Percentiles rank a stretch among this genome's conserved stretches.
phyloP scores from a whole-genome alignment of 30 jellyfish, hydroid and myxozoan species.

The Sanderia malayensis region DNA sequence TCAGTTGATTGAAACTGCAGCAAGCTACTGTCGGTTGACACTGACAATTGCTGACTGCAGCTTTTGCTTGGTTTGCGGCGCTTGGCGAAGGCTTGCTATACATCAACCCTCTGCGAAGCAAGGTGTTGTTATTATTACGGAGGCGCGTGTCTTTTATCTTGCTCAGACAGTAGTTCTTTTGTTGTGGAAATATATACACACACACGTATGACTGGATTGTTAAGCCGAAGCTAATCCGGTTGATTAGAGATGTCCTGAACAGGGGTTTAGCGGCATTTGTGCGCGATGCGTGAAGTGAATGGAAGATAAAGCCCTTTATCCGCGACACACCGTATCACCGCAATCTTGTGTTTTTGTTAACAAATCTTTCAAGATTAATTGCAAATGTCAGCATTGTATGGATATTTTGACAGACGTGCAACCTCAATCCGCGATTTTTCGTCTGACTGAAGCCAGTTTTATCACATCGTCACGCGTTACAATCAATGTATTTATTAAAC shows the following conservation, averaged over 20 bases:
- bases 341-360: conserved; percentile 18
- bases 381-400: not conserved
- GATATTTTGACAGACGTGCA: too few species aligned
- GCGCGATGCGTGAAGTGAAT: not conserved
- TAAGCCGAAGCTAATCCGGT: not conserved
- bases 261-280: not conserved
- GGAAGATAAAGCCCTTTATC: not conserved
- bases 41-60: too few species aligned
- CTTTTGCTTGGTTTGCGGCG: too few species aligned
- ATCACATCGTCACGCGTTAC: too few species aligned
- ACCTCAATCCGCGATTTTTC: too few species aligned
- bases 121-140: not conserved
- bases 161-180: not conserved
- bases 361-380: conserved; percentile 4
- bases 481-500: too few species aligned
- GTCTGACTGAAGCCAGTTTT: too few species aligned
- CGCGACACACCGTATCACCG: conserved; percentile 2
- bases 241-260: not conserved
- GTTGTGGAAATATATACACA: not conserved
- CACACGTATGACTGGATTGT: not conserved
- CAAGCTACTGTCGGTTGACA: too few species aligned
- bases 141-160: not conserved
- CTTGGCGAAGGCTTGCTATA: too few species aligned
- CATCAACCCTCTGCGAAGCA: not conserved
- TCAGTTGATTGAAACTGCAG: too few species aligned